Evolutionary conservation across 2,888 invertebrate genomes (phyloP).

Genomic region (Pristionchus japonicus): DNA sequence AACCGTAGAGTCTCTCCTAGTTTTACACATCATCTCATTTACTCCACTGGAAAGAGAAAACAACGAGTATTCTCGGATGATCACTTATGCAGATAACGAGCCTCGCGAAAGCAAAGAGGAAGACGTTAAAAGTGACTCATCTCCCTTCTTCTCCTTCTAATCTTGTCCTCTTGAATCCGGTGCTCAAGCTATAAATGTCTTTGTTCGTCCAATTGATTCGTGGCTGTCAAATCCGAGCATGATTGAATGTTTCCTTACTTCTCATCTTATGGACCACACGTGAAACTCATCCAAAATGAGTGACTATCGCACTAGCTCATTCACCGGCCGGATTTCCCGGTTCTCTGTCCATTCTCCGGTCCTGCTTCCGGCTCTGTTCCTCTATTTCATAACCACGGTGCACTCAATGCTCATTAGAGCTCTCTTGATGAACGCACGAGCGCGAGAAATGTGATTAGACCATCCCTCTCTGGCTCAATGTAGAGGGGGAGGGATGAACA

Average conservation of each 20-base stretch:
- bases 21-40: neutral
- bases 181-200: too few relatives aligned
- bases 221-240: too few relatives aligned
- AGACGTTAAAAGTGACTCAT: neutral
- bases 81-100: neutral
- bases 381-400: neutral
- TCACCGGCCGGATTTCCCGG: slow-evolving; percentile 15
- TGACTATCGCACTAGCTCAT: neutral
- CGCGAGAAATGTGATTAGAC: slow-evolving; percentile 8
- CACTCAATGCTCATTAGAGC: neutral
- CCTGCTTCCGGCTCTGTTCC: neutral
- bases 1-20: neutral
- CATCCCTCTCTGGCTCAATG: neutral
- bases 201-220: too few relatives aligned
- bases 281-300: too few relatives aligned
- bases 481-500: neutral
- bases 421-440: slow-evolving; percentile 13
- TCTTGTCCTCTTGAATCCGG: too few relatives aligned
- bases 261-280: too few relatives aligned
- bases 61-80: neutral
- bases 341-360: neutral
- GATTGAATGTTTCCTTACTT: too few relatives aligned
- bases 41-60: too few relatives aligned
- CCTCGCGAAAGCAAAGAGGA: neutral
- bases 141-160: neutral